Base-by-base conservation (phyloP, 2,888 invertebrate species). In the Pristionchus exspectatus region DNA sequence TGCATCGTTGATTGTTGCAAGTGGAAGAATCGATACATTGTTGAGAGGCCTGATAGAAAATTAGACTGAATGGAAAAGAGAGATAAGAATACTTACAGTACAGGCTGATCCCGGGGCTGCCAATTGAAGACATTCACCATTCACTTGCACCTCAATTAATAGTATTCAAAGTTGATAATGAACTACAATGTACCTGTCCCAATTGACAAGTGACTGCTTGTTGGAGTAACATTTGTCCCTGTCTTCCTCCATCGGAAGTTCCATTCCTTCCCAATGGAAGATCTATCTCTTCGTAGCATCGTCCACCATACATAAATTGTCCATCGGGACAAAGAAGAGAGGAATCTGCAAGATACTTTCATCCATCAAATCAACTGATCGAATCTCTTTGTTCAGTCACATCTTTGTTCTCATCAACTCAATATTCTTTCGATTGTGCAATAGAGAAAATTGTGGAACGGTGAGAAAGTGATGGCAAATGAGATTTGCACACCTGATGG, bases 1-100 rank as follows among this genome's bases (percentile, higher is more conserved):
- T 59, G 33, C 84, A 85, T 30, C 59, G 30, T 85, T 85, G 84
- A 85, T 59, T 85, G 59, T 44, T 85, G 84, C 84, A 85, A 56
- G 59, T 85, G 33, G 84, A 85, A 21, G 56, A 59, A n/a, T 85
- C 84, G 33, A 85, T 33, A 24, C 84, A 85, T 85, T 85, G 84
- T 85, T 85, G 50, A 33, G 59, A 59, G 9, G 30, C 56, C 59
- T 59, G 21, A 50, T 2, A 18, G 21, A n/a, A 38, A 33, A 24
- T 56, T 5, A 2, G 44, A 44, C 2, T n/a, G 54, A 74, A 74
- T 33, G 77, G n/a, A n/a, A 33, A 12, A 44, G 77, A 44, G 44
- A 33, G 44, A 50, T 50, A 44, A 44, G 33, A 56, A 7, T 4
- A 4, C n/a, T 33, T 27, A 85, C 84, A 24, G 56, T 56, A 33